phyloP scores from a whole-genome alignment of 1,140 invertebrate species.

The Polypedilum pembai region DNA sequence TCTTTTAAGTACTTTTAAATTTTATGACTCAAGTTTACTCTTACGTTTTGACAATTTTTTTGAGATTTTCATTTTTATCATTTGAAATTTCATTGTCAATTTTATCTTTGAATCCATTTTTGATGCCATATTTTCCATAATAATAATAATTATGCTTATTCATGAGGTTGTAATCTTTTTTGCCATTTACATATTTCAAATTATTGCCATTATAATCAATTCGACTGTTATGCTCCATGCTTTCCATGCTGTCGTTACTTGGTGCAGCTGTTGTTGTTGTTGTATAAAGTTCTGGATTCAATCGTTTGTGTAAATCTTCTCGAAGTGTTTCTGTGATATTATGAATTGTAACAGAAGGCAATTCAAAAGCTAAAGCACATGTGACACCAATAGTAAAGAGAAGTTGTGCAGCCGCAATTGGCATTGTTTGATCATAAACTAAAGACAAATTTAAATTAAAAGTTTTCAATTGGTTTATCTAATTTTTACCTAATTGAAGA shows the following conservation, averaged over 20 bases:
- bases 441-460: slow-evolving; percentile 40
- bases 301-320: slow-evolving; percentile 29
- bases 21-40: background rate
- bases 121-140: background rate
- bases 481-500: slow-evolving; percentile 21
- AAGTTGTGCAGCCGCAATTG: slow-evolving; percentile 33
- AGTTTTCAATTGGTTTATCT: slow-evolving; percentile 24
- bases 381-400: slow-evolving; percentile 58
- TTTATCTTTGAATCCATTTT: background rate
- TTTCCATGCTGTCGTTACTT: slow-evolving; percentile 1
- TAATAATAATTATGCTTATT: slow-evolving; percentile 25
- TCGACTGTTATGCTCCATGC: background rate
- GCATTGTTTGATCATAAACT: slow-evolving; percentile 58
- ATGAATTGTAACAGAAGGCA: slow-evolving; percentile 55
- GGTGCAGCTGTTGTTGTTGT: slow-evolving; percentile 27
- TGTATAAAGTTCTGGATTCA: slow-evolving; percentile 2
- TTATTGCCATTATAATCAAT: slow-evolving; percentile 27
- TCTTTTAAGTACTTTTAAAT: background rate
- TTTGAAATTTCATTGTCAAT: background rate
- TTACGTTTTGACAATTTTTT: background rate
- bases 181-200: slow-evolving; percentile 26
- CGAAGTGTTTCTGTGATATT: slow-evolving; percentile 41
- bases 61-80: background rate
- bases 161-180: slow-evolving; percentile 16
- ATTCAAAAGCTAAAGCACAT: slow-evolving; percentile 63